These are phyloP conservation scores for Cephalopterus ornatus DNA, from an alignment of 2,113 vertebrate genomes.

Conservation along the genomic window DNA sequence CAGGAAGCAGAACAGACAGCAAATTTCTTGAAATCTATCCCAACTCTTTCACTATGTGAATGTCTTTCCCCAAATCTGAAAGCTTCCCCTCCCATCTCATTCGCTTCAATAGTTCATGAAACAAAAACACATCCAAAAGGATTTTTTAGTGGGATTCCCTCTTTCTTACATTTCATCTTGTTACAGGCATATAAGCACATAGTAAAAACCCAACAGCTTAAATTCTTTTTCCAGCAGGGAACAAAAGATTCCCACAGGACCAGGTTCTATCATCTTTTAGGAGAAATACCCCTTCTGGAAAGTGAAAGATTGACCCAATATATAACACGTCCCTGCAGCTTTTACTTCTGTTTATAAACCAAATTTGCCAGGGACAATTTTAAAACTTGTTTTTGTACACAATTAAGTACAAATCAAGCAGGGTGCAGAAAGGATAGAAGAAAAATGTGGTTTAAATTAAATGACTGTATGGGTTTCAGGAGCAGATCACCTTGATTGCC, in stretches of 20 bases:
- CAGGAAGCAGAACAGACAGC: background rate
- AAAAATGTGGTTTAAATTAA: background rate
- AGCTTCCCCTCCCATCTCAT: background rate
- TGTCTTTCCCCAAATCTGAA: background rate
- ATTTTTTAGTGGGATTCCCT: background rate
- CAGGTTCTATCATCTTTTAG: background rate
- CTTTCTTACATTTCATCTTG: background rate
- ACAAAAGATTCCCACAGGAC: background rate
- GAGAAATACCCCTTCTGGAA: background rate
- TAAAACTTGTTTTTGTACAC: background rate
- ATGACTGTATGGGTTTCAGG: background rate
- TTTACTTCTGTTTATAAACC: background rate
- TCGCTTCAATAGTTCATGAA: background rate
- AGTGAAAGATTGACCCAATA: background rate
- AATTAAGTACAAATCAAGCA: background rate
- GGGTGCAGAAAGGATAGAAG: background rate
- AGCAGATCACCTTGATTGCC: background rate
- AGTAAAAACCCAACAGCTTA: background rate
- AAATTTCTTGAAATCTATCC: background rate
- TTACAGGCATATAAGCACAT: background rate
- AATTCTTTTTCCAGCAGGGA: background rate
- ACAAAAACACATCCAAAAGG: background rate
- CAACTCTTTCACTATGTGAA: background rate
- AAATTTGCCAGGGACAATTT: background rate
- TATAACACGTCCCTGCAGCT: background rate